These are phyloP conservation scores for Zosterops japonicus DNA, from an alignment of 2,113 vertebrate species.

Conservation along the genomic window DNA sequence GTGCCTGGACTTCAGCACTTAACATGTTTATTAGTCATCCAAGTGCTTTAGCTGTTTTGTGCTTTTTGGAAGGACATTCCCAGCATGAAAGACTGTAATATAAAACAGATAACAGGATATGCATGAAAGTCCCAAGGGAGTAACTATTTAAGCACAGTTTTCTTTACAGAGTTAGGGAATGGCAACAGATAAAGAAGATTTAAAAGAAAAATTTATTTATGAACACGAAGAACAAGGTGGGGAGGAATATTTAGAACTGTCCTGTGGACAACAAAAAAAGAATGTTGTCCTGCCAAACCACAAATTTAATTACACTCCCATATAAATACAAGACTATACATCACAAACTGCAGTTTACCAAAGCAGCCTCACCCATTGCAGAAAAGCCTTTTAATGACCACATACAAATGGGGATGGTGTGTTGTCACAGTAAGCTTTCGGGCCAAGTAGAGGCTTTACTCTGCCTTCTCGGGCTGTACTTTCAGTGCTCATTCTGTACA, in stretches of 20 bases:
- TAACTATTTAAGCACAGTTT: conserved; percentile 53
- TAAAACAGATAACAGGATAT: conserved; percentile 58
- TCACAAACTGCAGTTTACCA: background rate
- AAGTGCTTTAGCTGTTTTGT: conserved; percentile 1
- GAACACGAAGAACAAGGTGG: background rate
- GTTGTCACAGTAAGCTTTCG: background rate
- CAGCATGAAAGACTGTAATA: conserved; percentile 23
- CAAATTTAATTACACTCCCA: background rate
- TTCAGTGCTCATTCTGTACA: background rate
- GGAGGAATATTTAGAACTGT: background rate
- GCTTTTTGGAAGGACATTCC: conserved; percentile 45
- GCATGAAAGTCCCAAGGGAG: conserved; percentile 31
- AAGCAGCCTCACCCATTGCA: background rate
- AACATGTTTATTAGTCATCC: background rate
- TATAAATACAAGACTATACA: background rate
- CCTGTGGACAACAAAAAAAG: background rate
- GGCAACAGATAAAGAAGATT: conserved; percentile 9
- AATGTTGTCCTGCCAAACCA: background rate
- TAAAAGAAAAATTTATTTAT: conserved; percentile 4
- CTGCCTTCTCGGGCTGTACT: background rate
- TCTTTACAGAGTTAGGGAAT: conserved; percentile 29
- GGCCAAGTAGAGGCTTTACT: background rate
- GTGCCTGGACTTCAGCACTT: background rate
- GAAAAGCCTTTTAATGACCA: background rate
- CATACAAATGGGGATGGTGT: background rate